Percentiles rank a stretch among this genome's conserved stretches.
These are phyloP conservation scores for Sciurus carolinensis DNA, from an alignment of 2,797 vertebrate genomes.

Conservation along the genomic window DNA sequence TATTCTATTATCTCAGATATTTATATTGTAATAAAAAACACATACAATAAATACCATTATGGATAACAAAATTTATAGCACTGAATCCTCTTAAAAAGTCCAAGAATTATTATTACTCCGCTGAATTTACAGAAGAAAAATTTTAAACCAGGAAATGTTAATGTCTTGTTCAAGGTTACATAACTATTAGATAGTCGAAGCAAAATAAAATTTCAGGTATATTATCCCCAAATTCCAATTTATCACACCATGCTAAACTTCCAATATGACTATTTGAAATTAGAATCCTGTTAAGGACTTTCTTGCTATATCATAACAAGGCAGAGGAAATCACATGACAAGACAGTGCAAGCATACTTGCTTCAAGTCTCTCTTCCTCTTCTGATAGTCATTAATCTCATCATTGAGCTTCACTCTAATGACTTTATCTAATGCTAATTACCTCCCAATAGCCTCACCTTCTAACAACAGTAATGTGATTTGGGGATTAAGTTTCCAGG, in stretches of 20 bases:
- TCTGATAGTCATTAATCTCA: neutral
- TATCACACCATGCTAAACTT: neutral
- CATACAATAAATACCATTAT: neutral
- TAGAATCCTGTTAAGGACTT: neutral
- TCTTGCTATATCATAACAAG: neutral
- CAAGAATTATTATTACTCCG: neutral
- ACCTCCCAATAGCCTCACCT: neutral
- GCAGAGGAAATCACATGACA: neutral
- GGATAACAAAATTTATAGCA: neutral
- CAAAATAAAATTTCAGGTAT: neutral
- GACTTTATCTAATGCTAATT: neutral
- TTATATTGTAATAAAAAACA: neutral
- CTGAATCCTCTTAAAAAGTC: neutral
- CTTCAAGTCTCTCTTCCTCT: neutral
- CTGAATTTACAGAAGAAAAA: neutral
- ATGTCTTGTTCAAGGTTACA: neutral
- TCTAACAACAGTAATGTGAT: neutral
- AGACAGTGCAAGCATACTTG: neutral
- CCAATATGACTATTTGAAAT: neutral
- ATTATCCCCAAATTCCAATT: neutral
- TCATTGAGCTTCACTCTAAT: neutral
- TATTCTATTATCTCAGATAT: neutral
- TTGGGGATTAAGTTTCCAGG: neutral
- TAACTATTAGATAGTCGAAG: neutral
- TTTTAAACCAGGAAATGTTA: neutral